These are phyloP conservation scores for Brachyalestes nurse DNA, from an alignment of 2,797 vertebrate species.

Conservation along the genomic window DNA sequence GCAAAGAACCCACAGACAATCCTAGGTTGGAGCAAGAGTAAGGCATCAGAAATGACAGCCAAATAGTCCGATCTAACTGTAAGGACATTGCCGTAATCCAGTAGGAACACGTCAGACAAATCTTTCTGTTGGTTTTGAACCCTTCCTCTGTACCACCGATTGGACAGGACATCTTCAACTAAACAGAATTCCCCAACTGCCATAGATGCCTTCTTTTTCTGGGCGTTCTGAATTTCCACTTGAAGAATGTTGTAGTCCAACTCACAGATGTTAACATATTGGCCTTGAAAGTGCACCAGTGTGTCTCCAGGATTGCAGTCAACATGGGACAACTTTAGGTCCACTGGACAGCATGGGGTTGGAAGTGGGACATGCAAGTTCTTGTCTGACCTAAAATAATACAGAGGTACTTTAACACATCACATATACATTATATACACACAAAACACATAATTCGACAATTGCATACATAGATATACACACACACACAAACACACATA, in stretches of 20 bases:
- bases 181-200: conserved; percentile 84
- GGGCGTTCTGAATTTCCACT: conserved; percentile 82
- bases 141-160: conserved; percentile 89
- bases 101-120: conserved; percentile 81
- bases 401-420: neutral
- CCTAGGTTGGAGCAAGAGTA: conserved; percentile 88
- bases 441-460: too few species aligned
- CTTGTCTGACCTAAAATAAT: conserved; percentile 71
- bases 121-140: conserved; percentile 76
- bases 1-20: conserved; percentile 87
- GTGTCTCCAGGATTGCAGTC: conserved; percentile 82
- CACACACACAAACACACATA: too few species aligned
- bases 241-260: conserved; percentile 90
- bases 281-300: conserved; percentile 88
- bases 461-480: too few species aligned
- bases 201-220: conserved; percentile 76
- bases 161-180: conserved; percentile 82
- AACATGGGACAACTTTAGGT: conserved; percentile 83
- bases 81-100: conserved; percentile 85
- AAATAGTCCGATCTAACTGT: conserved; percentile 72
- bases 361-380: conserved; percentile 62
- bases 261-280: conserved; percentile 77
- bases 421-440: too few species aligned
- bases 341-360: conserved; percentile 71
- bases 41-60: conserved; percentile 77